Conservation (phyloP, 64 coral and sea anemone species). For the Catalaphyllia jardinei region DNA sequence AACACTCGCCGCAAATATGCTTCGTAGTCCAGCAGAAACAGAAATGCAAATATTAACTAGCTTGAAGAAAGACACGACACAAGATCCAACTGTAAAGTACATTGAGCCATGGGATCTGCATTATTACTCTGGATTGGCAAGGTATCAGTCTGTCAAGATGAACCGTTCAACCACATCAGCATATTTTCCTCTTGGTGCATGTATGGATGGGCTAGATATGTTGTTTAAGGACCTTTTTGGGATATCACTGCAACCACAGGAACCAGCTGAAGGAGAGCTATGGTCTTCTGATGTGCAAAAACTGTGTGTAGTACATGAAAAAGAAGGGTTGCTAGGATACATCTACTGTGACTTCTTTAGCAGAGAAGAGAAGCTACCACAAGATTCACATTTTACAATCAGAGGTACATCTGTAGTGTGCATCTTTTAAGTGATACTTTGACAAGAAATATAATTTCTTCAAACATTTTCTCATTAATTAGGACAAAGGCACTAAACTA, state of each 20-base stretch:
- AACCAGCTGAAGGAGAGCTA: constrained; percentile 80
- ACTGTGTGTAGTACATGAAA: constrained; percentile 85
- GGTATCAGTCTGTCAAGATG: constrained; percentile 65
- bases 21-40: constrained; percentile 72
- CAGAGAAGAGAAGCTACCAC: constrained; percentile 85
- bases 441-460: too few species aligned
- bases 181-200: constrained; percentile 94
- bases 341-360: constrained; percentile 97
- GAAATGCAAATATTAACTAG: constrained; percentile 75
- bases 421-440: too few species aligned
- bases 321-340: constrained; percentile 86
- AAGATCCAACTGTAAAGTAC: constrained; percentile 1
- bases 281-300: constrained; percentile 94
- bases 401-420: constrained; percentile 44
- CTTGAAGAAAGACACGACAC: constrained; percentile 60
- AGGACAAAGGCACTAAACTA: too few species aligned
- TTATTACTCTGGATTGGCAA: constrained; percentile 84
- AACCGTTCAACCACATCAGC: constrained; percentile 71
- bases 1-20: constrained; percentile 59
- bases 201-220: constrained; percentile 91
- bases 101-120: constrained; percentile 97
- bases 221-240: constrained; percentile 87
- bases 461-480: too few species aligned
- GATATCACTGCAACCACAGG: constrained; percentile 70
- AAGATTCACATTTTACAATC: constrained; percentile 99